phyloP scores from a whole-genome alignment of 1,140 invertebrate species.

The Drosophila ercepeae region DNA sequence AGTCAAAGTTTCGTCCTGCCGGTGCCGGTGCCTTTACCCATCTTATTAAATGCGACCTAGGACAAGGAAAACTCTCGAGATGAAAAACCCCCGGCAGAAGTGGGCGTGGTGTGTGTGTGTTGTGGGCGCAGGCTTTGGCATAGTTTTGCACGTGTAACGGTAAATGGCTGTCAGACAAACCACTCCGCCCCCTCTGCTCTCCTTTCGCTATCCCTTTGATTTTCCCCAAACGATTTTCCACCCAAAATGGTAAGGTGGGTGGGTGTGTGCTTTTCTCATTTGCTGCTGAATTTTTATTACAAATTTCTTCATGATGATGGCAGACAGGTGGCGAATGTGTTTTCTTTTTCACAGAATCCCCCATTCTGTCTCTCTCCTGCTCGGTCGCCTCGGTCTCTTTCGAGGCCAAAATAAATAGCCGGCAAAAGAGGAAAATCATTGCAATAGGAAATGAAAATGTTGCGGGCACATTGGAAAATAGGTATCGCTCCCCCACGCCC shows the following conservation, averaged over 20 bases:
- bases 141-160: slow-evolving; percentile 74
- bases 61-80: slow-evolving; percentile 5
- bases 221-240: neutral
- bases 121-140: slow-evolving; percentile 50
- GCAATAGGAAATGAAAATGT: slow-evolving; percentile 81
- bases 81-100: neutral
- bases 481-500: too few species aligned
- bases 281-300: slow-evolving; percentile 81
- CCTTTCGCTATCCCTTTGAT: neutral
- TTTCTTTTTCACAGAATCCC: slow-evolving; percentile 8
- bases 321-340: slow-evolving; percentile 41
- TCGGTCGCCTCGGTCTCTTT: slow-evolving; percentile 1
- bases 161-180: slow-evolving; percentile 30
- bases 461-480: slow-evolving; percentile 31
- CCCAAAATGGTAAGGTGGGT: slow-evolving; percentile 1
- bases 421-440: slow-evolving; percentile 69
- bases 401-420: slow-evolving; percentile 71
- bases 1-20: slow-evolving; percentile 20
- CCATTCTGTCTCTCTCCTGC: too few species aligned
- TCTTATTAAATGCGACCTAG: slow-evolving; percentile 46
- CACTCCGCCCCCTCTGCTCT: neutral
- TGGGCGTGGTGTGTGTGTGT: slow-evolving; percentile 9
- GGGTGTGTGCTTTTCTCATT: slow-evolving; percentile 73
- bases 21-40: slow-evolving; percentile 5
- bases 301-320: slow-evolving; percentile 79